Evolutionary conservation across 2,113 vertebrate species (phyloP).

Genomic region (Athene cunicularia): DNA sequence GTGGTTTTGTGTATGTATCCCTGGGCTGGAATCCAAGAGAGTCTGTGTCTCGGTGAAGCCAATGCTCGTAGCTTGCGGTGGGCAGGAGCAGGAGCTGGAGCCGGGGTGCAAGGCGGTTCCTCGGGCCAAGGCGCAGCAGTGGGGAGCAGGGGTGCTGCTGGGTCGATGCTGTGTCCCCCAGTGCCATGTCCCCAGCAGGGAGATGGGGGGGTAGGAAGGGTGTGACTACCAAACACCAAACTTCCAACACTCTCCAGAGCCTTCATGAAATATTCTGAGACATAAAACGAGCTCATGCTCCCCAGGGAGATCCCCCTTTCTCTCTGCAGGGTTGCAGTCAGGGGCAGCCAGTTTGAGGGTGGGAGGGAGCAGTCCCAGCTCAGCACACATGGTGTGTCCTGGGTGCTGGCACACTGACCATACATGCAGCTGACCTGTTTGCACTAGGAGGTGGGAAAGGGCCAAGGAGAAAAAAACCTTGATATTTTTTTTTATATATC

Average conservation of each 20-base stretch:
- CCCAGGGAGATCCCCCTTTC: not conserved
- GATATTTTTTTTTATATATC: not conserved
- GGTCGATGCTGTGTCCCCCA: not conserved
- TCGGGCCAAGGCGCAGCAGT: not conserved
- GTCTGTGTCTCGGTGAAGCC: not conserved
- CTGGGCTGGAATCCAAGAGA: not conserved
- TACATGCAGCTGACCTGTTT: not conserved
- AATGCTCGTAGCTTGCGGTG: fast-evolving
- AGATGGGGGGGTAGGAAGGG: not conserved
- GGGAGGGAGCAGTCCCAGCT: fast-evolving
- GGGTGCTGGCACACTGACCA: not conserved
- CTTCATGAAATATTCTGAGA: not conserved
- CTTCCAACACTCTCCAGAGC: not conserved
- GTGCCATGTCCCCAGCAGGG: fast-evolving
- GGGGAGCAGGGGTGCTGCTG: not conserved
- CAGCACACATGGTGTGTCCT: fast-evolving
- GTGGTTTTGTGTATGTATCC: not conserved
- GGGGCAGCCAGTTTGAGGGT: not conserved
- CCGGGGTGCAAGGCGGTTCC: too few relatives aligned
- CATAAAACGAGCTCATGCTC: not conserved
- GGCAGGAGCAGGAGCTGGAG: not conserved
- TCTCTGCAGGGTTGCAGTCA: not conserved
- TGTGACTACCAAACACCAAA: too few relatives aligned
- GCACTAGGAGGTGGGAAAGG: not conserved
- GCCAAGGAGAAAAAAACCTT: not conserved